These are phyloP conservation scores for Leiothrix lutea DNA, from an alignment of 2,113 vertebrate species.

Conservation along the genomic window DNA sequence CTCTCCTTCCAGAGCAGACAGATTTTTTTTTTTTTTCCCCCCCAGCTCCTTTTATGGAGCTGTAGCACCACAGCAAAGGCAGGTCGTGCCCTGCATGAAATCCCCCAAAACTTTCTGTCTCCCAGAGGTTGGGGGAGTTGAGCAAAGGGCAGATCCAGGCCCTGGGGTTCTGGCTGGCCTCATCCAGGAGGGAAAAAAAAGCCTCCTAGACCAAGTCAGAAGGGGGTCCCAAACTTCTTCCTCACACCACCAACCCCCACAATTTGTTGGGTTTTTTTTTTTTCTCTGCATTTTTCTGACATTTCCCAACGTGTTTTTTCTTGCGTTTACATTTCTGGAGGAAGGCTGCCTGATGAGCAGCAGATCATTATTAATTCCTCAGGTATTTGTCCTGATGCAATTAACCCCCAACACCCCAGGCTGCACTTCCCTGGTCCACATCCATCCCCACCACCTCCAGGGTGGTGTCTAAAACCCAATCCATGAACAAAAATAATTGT, in stretches of 20 bases:
- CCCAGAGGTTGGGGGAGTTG: background rate
- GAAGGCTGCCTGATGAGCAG: conserved; percentile 26
- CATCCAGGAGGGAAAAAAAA: background rate
- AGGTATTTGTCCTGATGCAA: background rate
- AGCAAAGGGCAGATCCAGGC: background rate
- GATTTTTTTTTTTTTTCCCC: background rate
- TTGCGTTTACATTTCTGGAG: conserved; percentile 5
- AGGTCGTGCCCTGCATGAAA: background rate
- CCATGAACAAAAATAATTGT: background rate
- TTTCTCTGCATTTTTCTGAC: conserved; percentile 20
- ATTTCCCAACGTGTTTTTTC: conserved; percentile 57
- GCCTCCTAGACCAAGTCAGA: accelerated
- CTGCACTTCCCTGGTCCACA: background rate
- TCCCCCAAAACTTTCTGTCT: background rate
- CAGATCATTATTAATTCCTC: conserved; percentile 58
- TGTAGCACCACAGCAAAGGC: background rate
- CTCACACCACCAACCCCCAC: background rate
- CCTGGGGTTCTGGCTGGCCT: background rate
- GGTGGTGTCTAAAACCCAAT: background rate
- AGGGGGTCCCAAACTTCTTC: accelerated
- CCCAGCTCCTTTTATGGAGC: background rate
- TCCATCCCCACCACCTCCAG: background rate
- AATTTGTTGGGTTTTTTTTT: background rate
- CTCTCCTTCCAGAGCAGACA: background rate
- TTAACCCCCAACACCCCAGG: background rate